Percentiles rank a stretch among this genome's conserved stretches.
These are phyloP conservation scores for Noctua pronuba DNA, from an alignment of 2,888 invertebrate genomes.

Conservation along the genomic window DNA sequence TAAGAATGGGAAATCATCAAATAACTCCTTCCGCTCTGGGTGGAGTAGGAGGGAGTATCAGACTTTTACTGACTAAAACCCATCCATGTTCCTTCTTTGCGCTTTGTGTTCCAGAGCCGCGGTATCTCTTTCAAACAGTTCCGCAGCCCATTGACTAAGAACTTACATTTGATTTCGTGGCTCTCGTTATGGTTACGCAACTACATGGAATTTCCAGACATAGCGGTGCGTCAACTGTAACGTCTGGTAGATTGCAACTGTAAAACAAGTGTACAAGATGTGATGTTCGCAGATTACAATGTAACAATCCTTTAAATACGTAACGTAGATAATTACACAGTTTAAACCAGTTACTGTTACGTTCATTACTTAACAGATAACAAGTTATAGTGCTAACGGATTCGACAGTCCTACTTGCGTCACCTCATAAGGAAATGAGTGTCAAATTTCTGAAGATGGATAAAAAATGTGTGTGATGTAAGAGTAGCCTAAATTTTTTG, in stretches of 20 bases:
- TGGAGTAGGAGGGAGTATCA: no score
- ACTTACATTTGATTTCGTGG: neutral
- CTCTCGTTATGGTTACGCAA: slow-evolving; percentile 1
- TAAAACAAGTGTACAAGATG: slow-evolving; percentile 7
- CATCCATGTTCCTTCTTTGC: no score
- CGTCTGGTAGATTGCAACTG: neutral
- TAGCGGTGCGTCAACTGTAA: neutral
- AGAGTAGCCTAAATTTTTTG: slow-evolving; percentile 11
- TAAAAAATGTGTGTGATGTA: slow-evolving; percentile 17
- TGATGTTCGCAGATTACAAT: slow-evolving; percentile 36
- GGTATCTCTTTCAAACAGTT: no score
- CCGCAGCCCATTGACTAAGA: neutral
- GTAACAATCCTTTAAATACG: slow-evolving; percentile 28
- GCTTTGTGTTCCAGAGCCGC: no score
- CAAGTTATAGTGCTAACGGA: slow-evolving; percentile 18
- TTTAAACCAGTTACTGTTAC: slow-evolving; percentile 37
- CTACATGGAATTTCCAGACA: neutral
- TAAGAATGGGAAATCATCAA: no score
- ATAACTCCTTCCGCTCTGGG: no score
- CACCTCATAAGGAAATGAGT: slow-evolving; percentile 21
- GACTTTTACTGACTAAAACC: no score
- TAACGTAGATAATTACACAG: slow-evolving; percentile 21
- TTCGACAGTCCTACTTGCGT: slow-evolving; percentile 33
- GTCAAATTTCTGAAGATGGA: slow-evolving; percentile 28
- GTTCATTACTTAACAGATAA: slow-evolving; percentile 35